Base-by-base conservation (phyloP, 2,888 invertebrate species). In the Lamproptera curius region DNA sequence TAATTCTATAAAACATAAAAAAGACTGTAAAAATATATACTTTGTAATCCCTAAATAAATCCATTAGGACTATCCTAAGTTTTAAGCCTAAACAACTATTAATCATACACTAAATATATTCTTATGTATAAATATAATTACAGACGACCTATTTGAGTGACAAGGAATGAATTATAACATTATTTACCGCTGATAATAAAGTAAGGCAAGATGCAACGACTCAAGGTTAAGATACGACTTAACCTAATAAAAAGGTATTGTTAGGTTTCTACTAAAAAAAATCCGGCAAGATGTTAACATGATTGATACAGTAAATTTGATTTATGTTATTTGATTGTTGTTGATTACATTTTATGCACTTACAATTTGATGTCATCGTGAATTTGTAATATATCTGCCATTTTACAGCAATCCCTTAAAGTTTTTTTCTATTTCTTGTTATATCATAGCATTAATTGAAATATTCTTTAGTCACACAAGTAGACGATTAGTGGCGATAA, bases 361-460 rank as follows among this genome's bases (percentile, higher is more conserved):
- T 77, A 93, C 92, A 93, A 75, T 76, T 92, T 93, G 76, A 93
- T 91, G 77, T 93, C 93, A 87, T 93, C 92, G 70, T 93, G 90
- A 60, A 93, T 89, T 69, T 70, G 55, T 90, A 92, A 70, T 81
- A 94, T 67, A 91, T 96, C 70, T 73, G 82, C 86, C 86, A 86
- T 87, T 66, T 61, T 75, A 43, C 34, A 57, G 37, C 51, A 13
- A 34, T 50, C 11, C 11, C 20, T 9, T 2, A 14, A 17, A 9
- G 4, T 14, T 35, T 35, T 11, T 28, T 33, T 38, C 16, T 44
- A 42, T 39, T 36, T 52, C 50, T 53, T 49, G 41, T 51, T 56
- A 54, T 45, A 54, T 54, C 58, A 56, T 56, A 55, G 42, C 58
- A 58, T 44, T 55, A 14, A 38, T 16, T 37, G 36, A 45, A 45